phyloP scores from a whole-genome alignment of 2,797 vertebrate genomes.

The Pseudotriccus pelzelni region DNA sequence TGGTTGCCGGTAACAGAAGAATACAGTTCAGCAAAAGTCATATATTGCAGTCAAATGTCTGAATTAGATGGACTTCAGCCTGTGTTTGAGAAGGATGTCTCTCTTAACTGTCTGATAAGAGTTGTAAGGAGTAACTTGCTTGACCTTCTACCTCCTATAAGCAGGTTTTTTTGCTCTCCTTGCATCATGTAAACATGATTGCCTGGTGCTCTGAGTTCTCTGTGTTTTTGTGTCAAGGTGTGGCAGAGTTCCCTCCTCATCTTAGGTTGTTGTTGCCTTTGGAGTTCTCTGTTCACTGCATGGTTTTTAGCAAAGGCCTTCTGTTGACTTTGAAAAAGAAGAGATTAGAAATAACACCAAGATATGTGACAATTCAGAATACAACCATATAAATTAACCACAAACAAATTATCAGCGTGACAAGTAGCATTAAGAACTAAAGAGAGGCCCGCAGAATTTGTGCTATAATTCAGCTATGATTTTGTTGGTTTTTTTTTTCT shows the following conservation, averaged over 20 bases:
- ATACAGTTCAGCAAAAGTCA: background rate
- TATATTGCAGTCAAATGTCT: background rate
- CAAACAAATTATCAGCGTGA: background rate
- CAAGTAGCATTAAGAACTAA: background rate
- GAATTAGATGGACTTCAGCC: background rate
- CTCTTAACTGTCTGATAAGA: background rate
- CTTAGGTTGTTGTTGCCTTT: rapidly evolving
- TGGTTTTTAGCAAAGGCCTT: background rate
- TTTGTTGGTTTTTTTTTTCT: background rate
- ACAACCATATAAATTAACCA: background rate
- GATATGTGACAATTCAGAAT: background rate
- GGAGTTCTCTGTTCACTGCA: background rate
- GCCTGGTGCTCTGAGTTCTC: background rate
- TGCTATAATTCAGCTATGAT: background rate
- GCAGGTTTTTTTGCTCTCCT: background rate
- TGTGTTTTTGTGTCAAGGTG: background rate
- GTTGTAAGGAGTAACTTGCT: background rate
- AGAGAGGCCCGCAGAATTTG: background rate
- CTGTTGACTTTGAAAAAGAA: background rate
- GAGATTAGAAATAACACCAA: background rate
- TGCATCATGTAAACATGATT: background rate
- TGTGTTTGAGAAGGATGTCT: background rate
- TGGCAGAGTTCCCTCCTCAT: background rate
- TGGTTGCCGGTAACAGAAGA: background rate
- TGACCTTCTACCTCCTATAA: background rate